These are phyloP conservation scores for Lasius fuliginosus DNA, from an alignment of 2,888 invertebrate genomes.

Conservation along the genomic window DNA sequence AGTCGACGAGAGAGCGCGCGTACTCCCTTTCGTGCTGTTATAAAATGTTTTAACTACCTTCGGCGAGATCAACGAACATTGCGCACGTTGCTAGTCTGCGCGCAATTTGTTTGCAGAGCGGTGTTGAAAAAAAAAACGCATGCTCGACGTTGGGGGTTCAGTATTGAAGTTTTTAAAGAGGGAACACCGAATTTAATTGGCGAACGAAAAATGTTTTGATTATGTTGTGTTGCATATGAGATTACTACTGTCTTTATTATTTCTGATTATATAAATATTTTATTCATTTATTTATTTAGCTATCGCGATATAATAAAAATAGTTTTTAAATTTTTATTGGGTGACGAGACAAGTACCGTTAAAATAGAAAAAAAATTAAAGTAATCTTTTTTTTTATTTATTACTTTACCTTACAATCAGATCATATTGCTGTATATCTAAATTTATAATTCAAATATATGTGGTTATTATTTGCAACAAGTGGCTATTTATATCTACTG, in stretches of 20 bases:
- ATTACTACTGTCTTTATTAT: conserved; percentile 3
- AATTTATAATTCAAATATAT: conserved; percentile 7
- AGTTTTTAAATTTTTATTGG: not conserved
- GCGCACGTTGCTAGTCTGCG: conserved; percentile 59
- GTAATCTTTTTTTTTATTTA: not conserved
- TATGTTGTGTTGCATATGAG: conserved; percentile 18
- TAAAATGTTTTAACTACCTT: conserved; percentile 67
- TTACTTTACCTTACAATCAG: not conserved
- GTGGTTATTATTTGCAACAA: not conserved
- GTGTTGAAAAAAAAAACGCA: conserved; percentile 25
- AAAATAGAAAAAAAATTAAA: not conserved
- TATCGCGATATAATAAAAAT: not conserved
- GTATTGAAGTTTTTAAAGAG: conserved; percentile 37
- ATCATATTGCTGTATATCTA: not conserved
- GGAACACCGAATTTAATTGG: conserved; percentile 36
- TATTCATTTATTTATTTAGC: conserved; percentile 8
- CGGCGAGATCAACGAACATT: conserved; percentile 58
- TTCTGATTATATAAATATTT: conserved; percentile 9
- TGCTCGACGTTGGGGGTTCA: not conserved
- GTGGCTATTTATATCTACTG: not conserved
- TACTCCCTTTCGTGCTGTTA: conserved; percentile 51
- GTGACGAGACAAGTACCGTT: not conserved
- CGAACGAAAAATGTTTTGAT: conserved; percentile 23
- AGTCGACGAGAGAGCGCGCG: conserved; percentile 47
- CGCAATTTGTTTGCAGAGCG: conserved; percentile 67